Evolutionary conservation across 2,888 invertebrate species (phyloP).

Genomic region (Notodonta dromedarius): DNA sequence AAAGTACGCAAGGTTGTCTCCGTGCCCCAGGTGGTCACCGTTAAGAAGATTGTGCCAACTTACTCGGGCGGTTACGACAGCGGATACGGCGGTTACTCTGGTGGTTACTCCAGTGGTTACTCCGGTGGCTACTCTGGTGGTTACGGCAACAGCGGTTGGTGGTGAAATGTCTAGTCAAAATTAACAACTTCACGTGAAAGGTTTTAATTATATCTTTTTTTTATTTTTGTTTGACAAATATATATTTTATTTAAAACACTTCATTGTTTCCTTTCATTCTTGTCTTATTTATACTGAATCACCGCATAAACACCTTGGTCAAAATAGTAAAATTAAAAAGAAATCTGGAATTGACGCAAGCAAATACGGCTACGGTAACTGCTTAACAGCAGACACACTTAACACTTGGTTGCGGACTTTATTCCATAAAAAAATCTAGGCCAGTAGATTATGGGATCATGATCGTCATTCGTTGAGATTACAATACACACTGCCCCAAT

Average conservation of each 20-base stretch:
- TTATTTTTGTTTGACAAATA: background rate
- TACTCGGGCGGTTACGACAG: constrained; percentile 25
- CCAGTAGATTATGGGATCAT: no score
- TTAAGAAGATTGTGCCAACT: constrained; percentile 49
- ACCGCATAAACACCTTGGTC: no score
- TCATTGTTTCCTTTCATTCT: no score
- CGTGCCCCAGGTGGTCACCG: constrained; percentile 59
- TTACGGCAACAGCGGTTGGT: constrained; percentile 33
- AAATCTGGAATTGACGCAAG: no score
- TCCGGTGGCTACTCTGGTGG: constrained; percentile 14
- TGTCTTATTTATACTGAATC: no score
- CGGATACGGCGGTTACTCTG: constrained; percentile 10
- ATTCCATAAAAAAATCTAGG: no score
- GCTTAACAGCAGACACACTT: no score
- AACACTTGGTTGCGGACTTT: no score
- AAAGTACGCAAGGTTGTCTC: constrained; percentile 57
- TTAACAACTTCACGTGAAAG: background rate
- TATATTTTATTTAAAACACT: background rate
- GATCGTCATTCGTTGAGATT: background rate
- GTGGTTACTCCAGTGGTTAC: constrained; percentile 13
- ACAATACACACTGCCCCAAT: constrained; percentile 2
- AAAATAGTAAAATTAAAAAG: no score
- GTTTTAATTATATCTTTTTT: background rate
- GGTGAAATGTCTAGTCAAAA: constrained; percentile 27
- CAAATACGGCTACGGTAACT: no score